Conservation (phyloP, 2,888 invertebrate species). For the Leucophora obtusa region DNA sequence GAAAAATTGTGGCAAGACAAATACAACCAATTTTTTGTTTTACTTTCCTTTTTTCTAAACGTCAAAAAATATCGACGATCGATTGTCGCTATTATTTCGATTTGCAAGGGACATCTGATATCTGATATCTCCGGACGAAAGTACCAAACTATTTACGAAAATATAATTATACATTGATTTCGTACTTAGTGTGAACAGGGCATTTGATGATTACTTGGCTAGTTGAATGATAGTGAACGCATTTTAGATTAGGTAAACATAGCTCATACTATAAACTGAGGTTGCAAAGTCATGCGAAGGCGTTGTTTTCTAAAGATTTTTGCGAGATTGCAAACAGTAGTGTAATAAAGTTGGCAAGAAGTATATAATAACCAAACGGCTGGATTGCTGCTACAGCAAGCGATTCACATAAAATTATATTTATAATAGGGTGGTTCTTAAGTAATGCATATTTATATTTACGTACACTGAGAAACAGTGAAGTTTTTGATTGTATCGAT, state of each 20-base stretch:
- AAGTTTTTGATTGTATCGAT: too few relatives aligned
- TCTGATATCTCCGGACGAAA: too few relatives aligned
- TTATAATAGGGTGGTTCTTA: neutral
- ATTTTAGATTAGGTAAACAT: conserved; percentile 35
- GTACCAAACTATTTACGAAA: too few relatives aligned
- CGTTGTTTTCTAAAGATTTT: conserved; percentile 38
- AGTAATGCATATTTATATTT: too few relatives aligned
- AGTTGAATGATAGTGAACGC: conserved; percentile 42
- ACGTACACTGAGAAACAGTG: too few relatives aligned
- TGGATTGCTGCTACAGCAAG: conserved; percentile 20
- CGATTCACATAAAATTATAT: conserved; percentile 17
- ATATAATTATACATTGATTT: too few relatives aligned
- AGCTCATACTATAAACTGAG: conserved; percentile 7
- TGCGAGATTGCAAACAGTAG: conserved; percentile 42
- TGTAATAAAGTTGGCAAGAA: conserved; percentile 43
- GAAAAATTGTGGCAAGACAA: too few relatives aligned
- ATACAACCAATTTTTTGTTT: too few relatives aligned
- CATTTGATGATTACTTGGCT: conserved; percentile 13
- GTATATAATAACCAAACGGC: conserved; percentile 14
- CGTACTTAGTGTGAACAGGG: conserved; percentile 5
- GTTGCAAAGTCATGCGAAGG: conserved; percentile 35
- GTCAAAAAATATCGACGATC: too few relatives aligned
- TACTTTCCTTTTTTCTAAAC: too few relatives aligned
- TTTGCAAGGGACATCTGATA: too few relatives aligned
- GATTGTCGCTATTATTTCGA: too few relatives aligned